Evolutionary conservation across 2,888 invertebrate genomes (phyloP).

Genomic region (Oscheius onirici): DNA sequence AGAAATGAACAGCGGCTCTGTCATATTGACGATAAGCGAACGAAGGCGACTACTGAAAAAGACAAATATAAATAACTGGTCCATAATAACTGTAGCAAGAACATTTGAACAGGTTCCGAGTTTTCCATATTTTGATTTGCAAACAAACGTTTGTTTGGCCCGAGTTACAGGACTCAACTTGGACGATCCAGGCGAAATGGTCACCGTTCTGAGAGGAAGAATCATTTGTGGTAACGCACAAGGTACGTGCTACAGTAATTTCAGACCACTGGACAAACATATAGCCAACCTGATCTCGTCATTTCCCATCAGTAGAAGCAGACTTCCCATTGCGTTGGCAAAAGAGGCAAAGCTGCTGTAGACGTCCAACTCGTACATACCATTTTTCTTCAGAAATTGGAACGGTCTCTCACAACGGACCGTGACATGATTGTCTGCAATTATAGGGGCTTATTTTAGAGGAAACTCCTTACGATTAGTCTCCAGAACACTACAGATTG

Average conservation of each 20-base stretch:
- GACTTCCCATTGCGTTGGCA: conserved; percentile 53
- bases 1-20: not conserved
- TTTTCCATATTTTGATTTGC: too few relatives aligned
- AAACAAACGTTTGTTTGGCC: too few relatives aligned
- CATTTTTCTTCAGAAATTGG: not conserved
- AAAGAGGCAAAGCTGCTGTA: conserved; percentile 54
- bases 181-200: too few relatives aligned
- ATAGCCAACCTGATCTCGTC: conserved; percentile 45
- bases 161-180: too few relatives aligned
- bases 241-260: too few relatives aligned
- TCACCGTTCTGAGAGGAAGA: too few relatives aligned
- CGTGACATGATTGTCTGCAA: not conserved
- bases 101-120: too few relatives aligned
- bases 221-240: too few relatives aligned
- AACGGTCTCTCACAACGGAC: conserved; percentile 23
- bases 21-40: conserved; percentile 16
- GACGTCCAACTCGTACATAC: conserved; percentile 55
- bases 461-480: not conserved
- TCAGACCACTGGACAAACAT: too few relatives aligned
- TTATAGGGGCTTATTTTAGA: not conserved
- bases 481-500: conserved; percentile 6
- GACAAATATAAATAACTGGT: too few relatives aligned
- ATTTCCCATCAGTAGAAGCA: conserved; percentile 49
- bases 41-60: conserved; percentile 21
- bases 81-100: too few relatives aligned